A percentile compares a stretch with the other conserved stretches of the same genome.
phyloP scores from a whole-genome alignment of 2,797 vertebrate genomes.

The Limnodromus scolopaceus region DNA sequence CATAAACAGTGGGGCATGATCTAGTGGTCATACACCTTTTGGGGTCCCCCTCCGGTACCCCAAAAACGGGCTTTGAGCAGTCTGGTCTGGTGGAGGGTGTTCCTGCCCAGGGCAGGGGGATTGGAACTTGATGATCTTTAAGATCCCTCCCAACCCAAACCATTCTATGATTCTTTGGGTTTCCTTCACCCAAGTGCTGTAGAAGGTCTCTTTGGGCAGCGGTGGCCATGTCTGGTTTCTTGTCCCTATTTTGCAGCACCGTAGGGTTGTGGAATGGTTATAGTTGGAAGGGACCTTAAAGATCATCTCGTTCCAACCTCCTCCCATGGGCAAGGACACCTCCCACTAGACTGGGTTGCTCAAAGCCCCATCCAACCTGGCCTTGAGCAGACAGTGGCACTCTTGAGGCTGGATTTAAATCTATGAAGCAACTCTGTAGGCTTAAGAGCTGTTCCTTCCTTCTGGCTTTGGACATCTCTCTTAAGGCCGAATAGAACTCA shows the following conservation, averaged over 20 bases:
- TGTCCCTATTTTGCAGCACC: not conserved
- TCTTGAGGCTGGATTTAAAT: not conserved
- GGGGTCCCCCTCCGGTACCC: fast-evolving
- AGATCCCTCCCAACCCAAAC: too few relatives aligned
- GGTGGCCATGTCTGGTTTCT: not conserved
- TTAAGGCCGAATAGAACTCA: fast-evolving
- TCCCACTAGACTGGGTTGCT: not conserved
- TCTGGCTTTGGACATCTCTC: not conserved
- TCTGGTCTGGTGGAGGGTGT: too few relatives aligned
- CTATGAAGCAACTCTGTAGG: not conserved
- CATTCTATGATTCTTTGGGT: not conserved
- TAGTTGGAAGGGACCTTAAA: not conserved
- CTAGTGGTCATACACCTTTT: not conserved
- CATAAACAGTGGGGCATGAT: not conserved
- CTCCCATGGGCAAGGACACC: not conserved
- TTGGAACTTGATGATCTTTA: too few relatives aligned
- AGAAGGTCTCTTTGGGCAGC: not conserved
- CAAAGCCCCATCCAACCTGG: not conserved
- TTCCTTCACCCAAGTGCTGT: not conserved
- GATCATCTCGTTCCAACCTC: not conserved
- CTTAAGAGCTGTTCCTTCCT: not conserved
- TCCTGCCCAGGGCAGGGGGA: too few relatives aligned
- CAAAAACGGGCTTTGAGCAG: too few relatives aligned
- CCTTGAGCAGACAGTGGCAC: not conserved
- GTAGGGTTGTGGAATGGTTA: not conserved